Percentiles rank a stretch among this genome's conserved stretches.
Evolutionary conservation across 2,797 vertebrate species (phyloP).

Genomic region (Danio aesculapii): DNA sequence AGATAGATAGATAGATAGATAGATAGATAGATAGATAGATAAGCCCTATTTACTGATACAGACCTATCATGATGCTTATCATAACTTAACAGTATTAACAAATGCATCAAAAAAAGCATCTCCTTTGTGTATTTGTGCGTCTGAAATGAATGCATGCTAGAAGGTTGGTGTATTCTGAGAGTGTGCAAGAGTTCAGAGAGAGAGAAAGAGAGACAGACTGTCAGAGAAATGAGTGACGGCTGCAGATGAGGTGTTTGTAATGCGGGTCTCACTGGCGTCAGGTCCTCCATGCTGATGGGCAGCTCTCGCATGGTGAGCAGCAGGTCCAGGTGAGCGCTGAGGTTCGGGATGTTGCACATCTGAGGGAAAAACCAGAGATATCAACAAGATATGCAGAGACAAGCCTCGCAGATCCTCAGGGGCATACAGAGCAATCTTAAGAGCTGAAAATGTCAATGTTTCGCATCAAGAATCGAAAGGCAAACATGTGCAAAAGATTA

Average conservation of each 20-base stretch:
- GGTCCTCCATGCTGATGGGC: conserved; percentile 78
- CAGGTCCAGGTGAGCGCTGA: conserved; percentile 83
- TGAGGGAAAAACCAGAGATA: conserved; percentile 58
- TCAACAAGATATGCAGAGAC: not conserved
- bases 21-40: too few relatives aligned
- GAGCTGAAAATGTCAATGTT: not conserved
- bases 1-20: too few relatives aligned
- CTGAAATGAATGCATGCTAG: conserved; percentile 21
- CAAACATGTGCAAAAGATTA: too few relatives aligned
- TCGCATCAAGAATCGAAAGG: not conserved
- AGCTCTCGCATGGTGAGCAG: conserved; percentile 84
- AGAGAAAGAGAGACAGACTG: not conserved
- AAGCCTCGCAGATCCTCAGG: not conserved
- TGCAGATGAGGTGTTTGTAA: conserved; percentile 37
- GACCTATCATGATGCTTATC: too few relatives aligned
- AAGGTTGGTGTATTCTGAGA: not conserved
- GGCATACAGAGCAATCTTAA: not conserved
- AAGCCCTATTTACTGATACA: too few relatives aligned
- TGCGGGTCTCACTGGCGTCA: conserved; percentile 79
- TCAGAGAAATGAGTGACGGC: conserved; percentile 28
- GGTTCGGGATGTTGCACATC: conserved; percentile 87
- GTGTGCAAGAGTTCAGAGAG: not conserved
- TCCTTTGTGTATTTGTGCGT: not conserved
- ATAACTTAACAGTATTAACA: conserved; percentile 31
- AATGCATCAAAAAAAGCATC: conserved; percentile 29